These are phyloP conservation scores for Athalia cordata DNA, from an alignment of 2,888 invertebrate species.

Conservation along the genomic window DNA sequence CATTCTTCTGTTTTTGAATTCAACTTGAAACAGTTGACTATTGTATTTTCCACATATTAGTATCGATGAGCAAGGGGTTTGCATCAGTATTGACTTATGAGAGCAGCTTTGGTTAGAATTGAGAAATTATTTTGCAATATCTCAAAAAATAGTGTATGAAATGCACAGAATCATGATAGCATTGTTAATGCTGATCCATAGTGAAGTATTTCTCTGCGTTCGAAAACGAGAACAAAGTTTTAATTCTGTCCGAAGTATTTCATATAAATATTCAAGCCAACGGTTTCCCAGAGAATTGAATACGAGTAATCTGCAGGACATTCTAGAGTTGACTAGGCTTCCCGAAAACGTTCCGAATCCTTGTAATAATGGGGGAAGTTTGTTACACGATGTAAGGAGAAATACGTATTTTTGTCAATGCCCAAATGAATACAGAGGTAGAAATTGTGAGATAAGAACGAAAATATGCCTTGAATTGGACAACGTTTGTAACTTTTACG, in stretches of 20 bases:
- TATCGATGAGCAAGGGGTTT: too few species aligned
- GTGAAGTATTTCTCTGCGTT: conserved; percentile 1
- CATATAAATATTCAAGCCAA: conserved; percentile 24
- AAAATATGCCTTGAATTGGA: conserved; percentile 32
- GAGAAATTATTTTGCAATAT: neutral
- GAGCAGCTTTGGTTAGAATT: neutral
- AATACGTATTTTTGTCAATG: conserved; percentile 40
- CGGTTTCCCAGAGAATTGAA: conserved; percentile 9
- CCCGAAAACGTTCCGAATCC: conserved; percentile 9
- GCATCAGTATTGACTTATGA: neutral
- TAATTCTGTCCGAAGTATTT: conserved; percentile 7
- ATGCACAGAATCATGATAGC: conserved; percentile 8
- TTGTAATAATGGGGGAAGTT: conserved; percentile 35
- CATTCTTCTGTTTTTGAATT: too few species aligned
- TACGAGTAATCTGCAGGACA: neutral
- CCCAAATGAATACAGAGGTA: conserved; percentile 23
- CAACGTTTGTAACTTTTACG: conserved; percentile 18
- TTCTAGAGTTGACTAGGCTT: conserved; percentile 4
- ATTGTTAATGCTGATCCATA: conserved; percentile 10
- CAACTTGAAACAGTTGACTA: too few species aligned
- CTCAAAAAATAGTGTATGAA: conserved; percentile 1
- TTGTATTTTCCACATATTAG: too few species aligned
- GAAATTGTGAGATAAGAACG: conserved; percentile 35
- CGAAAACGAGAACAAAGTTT: neutral
- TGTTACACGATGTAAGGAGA: conserved; percentile 7